Evolutionary conservation across 2,113 vertebrate species (phyloP).

Genomic region (Erinaceus europaeus): DNA sequence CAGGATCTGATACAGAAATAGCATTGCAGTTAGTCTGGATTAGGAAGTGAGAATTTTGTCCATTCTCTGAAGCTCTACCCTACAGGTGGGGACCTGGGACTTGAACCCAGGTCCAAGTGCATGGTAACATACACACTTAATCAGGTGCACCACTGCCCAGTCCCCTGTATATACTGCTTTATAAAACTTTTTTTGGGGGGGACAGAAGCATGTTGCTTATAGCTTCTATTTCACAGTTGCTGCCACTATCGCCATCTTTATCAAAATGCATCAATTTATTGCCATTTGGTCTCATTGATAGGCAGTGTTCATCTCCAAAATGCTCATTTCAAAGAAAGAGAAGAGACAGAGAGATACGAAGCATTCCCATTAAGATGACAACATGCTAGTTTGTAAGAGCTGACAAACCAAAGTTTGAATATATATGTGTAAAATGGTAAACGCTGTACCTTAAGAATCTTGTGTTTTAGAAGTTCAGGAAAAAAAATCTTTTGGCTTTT

Average conservation of each 20-base stretch:
- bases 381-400: not conserved
- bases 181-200: too few relatives aligned
- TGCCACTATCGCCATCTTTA: not conserved
- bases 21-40: not conserved
- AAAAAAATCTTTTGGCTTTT: not conserved
- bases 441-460: too few relatives aligned
- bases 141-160: too few relatives aligned
- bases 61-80: not conserved
- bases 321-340: slow-evolving; percentile 17
- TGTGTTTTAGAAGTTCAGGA: not conserved
- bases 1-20: not conserved
- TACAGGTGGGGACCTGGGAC: too few relatives aligned
- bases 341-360: not conserved
- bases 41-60: not conserved
- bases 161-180: too few relatives aligned
- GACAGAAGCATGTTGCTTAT: not conserved
- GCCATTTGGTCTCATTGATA: not conserved
- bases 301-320: not conserved
- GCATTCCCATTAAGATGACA: not conserved
- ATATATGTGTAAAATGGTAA: not conserved
- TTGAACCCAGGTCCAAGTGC: too few relatives aligned
- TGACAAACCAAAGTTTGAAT: not conserved
- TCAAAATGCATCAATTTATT: not conserved
- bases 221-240: not conserved
- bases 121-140: too few relatives aligned